These are phyloP conservation scores for Sebastes elongatus DNA, from an alignment of 2,797 vertebrate genomes.

Conservation along the genomic window DNA sequence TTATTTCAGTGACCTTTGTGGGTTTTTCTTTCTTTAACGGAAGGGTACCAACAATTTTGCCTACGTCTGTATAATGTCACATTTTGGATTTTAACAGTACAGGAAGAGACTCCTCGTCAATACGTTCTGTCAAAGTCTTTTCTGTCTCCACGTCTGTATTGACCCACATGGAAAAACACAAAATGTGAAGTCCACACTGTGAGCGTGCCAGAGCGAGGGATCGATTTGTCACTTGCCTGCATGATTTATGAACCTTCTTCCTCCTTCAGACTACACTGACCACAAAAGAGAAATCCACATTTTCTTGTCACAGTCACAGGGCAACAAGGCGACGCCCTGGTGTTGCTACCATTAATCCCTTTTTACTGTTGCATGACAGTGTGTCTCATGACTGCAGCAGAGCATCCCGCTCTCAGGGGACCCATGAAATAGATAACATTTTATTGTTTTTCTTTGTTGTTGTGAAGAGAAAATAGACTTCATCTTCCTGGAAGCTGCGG, in stretches of 20 bases:
- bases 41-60: too few relatives aligned
- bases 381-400: conserved; percentile 17
- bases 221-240: conserved; percentile 42
- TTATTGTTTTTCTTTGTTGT: conserved; percentile 15
- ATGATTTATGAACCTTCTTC: conserved; percentile 56
- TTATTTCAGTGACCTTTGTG: too few relatives aligned
- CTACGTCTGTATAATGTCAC: conserved; percentile 11
- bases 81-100: neutral
- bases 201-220: neutral
- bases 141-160: conserved; percentile 3
- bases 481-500: conserved; percentile 40
- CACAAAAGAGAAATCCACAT: conserved; percentile 47
- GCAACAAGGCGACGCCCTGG: conserved; percentile 31
- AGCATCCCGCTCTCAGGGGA: conserved; percentile 32
- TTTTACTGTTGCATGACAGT: conserved; percentile 35
- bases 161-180: neutral
- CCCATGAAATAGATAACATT: conserved; percentile 43
- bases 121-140: neutral
- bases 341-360: conserved; percentile 27
- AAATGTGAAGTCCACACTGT: conserved; percentile 31
- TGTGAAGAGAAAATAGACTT: conserved; percentile 49
- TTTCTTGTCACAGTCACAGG: conserved; percentile 43
- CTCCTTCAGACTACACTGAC: conserved; percentile 31
- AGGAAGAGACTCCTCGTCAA: neutral
- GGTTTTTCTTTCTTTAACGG: too few relatives aligned